A percentile compares a stretch with the other conserved stretches of the same genome.
Evolutionary conservation across 2,888 invertebrate genomes (phyloP).

Genomic region (Drosophila diplacantha): DNA sequence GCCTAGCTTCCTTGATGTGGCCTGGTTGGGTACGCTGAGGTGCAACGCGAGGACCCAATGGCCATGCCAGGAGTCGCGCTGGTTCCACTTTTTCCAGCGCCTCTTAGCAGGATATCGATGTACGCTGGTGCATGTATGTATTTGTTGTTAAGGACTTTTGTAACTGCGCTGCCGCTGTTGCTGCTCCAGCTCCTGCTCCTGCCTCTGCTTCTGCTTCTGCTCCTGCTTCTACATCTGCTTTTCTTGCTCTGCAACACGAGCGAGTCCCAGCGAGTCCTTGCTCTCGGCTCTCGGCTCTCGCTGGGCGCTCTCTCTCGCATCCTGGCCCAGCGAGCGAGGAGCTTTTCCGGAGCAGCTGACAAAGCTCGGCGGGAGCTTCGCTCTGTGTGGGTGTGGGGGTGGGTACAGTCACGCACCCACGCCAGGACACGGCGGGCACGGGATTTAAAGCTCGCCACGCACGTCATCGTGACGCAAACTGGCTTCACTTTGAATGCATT

Average conservation of each 20-base stretch:
- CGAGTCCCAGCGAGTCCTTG: background rate
- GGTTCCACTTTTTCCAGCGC: constrained; percentile 12
- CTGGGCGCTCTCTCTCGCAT: background rate
- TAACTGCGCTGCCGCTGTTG: constrained; percentile 44
- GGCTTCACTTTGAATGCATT: constrained; percentile 1
- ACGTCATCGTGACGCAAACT: constrained; percentile 12
- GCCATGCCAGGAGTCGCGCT: constrained; percentile 9
- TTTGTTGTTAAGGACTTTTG: constrained; percentile 28
- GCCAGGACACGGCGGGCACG: constrained; percentile 2
- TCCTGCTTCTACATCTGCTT: background rate
- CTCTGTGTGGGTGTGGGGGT: background rate
- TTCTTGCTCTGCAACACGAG: background rate
- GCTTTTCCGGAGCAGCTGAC: constrained; percentile 12
- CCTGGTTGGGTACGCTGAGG: background rate
- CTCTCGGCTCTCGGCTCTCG: constrained; percentile 1
- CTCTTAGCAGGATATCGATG: constrained; percentile 20
- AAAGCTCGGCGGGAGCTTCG: constrained; percentile 7
- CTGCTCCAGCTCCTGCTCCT: constrained; percentile 33
- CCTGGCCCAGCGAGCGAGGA: background rate
- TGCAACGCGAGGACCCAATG: background rate
- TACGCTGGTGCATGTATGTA: constrained; percentile 28
- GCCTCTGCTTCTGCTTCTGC: constrained; percentile 5
- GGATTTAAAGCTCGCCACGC: constrained; percentile 9
- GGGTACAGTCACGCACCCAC: constrained; percentile 9
- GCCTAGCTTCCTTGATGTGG: background rate